Evolutionary conservation across 2,888 invertebrate species (phyloP), one percentile per base, ranked within the genome.

Genomic region (Amiota communis): DNA sequence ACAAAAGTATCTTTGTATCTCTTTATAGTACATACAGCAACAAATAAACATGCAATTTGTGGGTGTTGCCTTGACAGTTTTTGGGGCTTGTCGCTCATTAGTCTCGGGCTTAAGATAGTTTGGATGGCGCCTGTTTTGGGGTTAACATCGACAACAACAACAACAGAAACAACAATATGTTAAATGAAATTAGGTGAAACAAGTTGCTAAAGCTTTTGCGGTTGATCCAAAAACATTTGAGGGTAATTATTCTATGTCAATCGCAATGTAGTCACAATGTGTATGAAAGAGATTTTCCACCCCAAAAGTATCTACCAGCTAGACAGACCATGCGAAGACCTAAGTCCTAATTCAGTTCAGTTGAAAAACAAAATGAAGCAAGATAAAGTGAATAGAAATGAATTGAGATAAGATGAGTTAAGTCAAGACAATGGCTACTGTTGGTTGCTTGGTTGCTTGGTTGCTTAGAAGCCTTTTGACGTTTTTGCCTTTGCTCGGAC

Each of bases 1-100:
- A 36, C 36, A 36, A 36, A 36, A 36, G 36, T 36, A 36, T 36
- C 36, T 36, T 36, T 36, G 4, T 36, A 36, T 36, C 36, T 36
- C 36, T 36, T 36, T 36, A 36, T 23, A 23, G 23, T 23, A 23
- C 23, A 36, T 36, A 36, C 36, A 36, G 0, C 36, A 36, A 36
- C 36, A 36, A 36, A 36, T 6, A 36, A 36, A 36, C 36, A 36
- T 36, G 36, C 12, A 53, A 53, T 53, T 70, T 76, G 86, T 83
- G 86, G 83, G 83, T 84, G 86, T 80, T 81, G 77, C 75, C 20
- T 77, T 82, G 83, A 85, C 86, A 84, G 78, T 80, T 82, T 83
- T 84, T 75, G 70, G 83, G 83, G 84, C 80, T 84, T 83, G 83
- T 82, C 72, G 75, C 78, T 84, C 83, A 83, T 83, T 85, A 83